A percentile compares a stretch with the other conserved stretches of the same genome.
Conservation (phyloP, 2,888 invertebrate genomes). For the Proisotoma minuta region DNA sequence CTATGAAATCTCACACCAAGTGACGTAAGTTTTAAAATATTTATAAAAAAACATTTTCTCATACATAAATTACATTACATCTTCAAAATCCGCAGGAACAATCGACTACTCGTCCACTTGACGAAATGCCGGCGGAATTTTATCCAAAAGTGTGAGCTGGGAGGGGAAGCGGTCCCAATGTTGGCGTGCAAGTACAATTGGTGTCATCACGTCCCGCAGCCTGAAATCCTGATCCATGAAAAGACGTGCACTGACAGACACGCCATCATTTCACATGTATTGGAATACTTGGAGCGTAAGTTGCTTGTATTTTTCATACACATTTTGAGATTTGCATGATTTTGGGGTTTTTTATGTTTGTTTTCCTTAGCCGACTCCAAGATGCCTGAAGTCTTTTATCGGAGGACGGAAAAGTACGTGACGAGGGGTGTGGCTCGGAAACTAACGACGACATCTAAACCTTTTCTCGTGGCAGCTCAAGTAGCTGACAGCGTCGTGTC, state of each 20-base stretch:
- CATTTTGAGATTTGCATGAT: too few species aligned
- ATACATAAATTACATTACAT: background rate
- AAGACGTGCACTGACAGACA: conserved; percentile 19
- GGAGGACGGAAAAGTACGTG: too few species aligned
- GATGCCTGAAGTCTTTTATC: too few species aligned
- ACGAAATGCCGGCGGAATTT: conserved; percentile 27
- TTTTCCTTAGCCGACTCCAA: too few species aligned
- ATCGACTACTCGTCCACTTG: conserved; percentile 19
- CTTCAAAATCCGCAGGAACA: conserved; percentile 8
- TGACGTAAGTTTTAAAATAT: conserved; percentile 7
- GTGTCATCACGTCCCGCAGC: conserved; percentile 17
- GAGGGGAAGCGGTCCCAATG: conserved; percentile 18
- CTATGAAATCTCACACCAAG: conserved; percentile 3
- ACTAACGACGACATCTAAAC: too few species aligned
- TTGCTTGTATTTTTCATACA: too few species aligned
- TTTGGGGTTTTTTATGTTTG: too few species aligned
- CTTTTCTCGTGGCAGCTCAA: too few species aligned
- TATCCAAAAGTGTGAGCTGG: background rate
- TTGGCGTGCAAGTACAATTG: conserved; percentile 24
- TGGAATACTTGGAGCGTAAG: conserved; percentile 15
- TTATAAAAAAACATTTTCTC: background rate
- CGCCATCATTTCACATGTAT: conserved; percentile 14
- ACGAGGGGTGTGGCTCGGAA: too few species aligned
- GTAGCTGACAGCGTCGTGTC: too few species aligned
- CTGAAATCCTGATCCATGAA: conserved; percentile 27